Evolutionary conservation across 2,888 invertebrate genomes (phyloP).

Genomic region (Ditula angustiorana): DNA sequence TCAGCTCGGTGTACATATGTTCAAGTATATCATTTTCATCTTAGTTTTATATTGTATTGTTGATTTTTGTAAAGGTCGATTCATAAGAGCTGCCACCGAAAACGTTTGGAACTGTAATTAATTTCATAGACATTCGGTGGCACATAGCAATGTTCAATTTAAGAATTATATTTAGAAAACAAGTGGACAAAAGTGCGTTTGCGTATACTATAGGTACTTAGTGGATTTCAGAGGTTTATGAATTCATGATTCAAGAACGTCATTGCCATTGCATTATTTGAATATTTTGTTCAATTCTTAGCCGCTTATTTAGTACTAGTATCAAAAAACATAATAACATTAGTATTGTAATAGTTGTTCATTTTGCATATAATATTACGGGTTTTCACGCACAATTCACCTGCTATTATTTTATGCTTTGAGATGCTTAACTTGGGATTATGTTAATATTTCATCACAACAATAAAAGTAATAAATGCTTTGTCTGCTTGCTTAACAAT

Average conservation of each 20-base stretch:
- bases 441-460: conserved; percentile 19
- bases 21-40: not conserved
- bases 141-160: no score
- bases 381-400: conserved; percentile 10
- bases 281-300: not conserved
- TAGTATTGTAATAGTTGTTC: not conserved
- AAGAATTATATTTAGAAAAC: no score
- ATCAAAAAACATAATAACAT: not conserved
- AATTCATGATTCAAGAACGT: no score
- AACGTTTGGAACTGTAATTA: no score
- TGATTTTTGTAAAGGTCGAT: no score
- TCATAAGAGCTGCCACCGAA: no score
- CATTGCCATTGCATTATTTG: no score
- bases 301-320: not conserved
- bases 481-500: conserved; percentile 19
- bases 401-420: conserved; percentile 3
- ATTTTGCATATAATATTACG: not conserved
- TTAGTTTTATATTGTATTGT: no score
- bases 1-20: not conserved
- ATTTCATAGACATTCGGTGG: no score
- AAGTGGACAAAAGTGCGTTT: no score
- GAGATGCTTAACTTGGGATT: conserved; percentile 13
- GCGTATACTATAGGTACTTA: no score
- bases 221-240: no score
- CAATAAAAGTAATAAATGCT: conserved; percentile 20